Percentiles rank a stretch among this genome's conserved stretches.
phyloP scores from a whole-genome alignment of 2,797 vertebrate species.

The Micromesistius poutassou region DNA sequence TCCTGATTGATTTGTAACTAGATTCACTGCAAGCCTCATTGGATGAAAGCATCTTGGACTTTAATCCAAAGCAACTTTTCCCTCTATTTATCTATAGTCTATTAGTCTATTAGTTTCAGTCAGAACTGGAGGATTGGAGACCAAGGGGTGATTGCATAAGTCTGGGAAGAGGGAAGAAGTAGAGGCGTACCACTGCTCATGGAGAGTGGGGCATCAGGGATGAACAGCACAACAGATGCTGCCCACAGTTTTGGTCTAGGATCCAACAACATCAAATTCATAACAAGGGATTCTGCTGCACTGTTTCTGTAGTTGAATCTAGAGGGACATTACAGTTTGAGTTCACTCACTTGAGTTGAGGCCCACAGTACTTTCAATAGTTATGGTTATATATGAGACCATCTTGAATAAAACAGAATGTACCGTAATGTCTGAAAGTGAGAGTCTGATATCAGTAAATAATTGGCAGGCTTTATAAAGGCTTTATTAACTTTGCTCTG shows the following conservation, averaged over 20 bases:
- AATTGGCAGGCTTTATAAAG: not conserved
- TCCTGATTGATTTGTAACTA: not conserved
- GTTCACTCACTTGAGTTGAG: not conserved
- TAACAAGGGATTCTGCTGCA: not conserved
- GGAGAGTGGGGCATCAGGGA: not conserved
- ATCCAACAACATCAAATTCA: not conserved
- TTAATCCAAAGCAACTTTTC: not conserved
- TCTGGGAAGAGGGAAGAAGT: not conserved
- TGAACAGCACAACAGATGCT: not conserved
- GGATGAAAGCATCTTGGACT: too few relatives aligned
- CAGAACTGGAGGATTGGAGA: too few relatives aligned
- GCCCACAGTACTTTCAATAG: not conserved
- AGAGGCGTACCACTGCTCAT: too few relatives aligned
- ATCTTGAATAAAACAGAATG: not conserved
- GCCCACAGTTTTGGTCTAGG: not conserved
- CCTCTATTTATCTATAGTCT: too few relatives aligned
- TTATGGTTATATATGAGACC: not conserved
- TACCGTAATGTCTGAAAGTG: not conserved
- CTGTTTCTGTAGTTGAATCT: not conserved
- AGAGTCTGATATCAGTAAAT: not conserved
- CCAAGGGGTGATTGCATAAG: not conserved
- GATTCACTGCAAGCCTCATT: not conserved
- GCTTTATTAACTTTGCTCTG: conserved; percentile 42
- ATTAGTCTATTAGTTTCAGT: too few relatives aligned
- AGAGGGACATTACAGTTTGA: not conserved